A percentile compares a stretch with the other conserved stretches of the same genome.
These are phyloP conservation scores for Ellobius talpinus DNA, from an alignment of 2,113 vertebrate species.

Conservation along the genomic window DNA sequence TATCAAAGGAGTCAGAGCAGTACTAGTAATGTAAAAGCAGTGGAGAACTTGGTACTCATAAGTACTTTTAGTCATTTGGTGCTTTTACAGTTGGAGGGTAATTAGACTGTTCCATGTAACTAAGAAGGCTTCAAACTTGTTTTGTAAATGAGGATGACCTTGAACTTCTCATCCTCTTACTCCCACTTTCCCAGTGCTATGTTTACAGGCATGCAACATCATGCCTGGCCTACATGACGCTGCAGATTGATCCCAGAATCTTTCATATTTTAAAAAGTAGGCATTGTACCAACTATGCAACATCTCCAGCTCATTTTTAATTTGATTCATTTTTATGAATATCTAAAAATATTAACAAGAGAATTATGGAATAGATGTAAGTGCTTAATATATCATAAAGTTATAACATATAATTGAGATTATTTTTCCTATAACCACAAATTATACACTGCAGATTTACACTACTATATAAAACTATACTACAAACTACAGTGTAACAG, in stretches of 20 bases:
- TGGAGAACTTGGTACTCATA: not conserved
- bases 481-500: not conserved
- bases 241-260: not conserved
- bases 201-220: not conserved
- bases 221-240: not conserved
- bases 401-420: not conserved
- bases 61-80: not conserved
- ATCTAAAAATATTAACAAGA: not conserved
- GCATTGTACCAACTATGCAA: not conserved
- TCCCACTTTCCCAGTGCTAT: too few relatives aligned
- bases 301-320: not conserved
- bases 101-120: too few relatives aligned
- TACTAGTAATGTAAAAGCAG: not conserved
- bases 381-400: not conserved
- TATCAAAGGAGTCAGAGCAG: not conserved
- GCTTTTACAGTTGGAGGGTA: not conserved
- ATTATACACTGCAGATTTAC: not conserved
- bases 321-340: not conserved
- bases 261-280: not conserved
- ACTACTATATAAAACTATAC: not conserved
- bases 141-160: not conserved
- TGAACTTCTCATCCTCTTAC: not conserved
- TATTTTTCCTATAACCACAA: not conserved
- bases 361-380: not conserved
- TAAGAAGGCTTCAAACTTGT: not conserved